These are phyloP conservation scores for Achroia grisella DNA, from an alignment of 1,140 invertebrate genomes.

Conservation along the genomic window DNA sequence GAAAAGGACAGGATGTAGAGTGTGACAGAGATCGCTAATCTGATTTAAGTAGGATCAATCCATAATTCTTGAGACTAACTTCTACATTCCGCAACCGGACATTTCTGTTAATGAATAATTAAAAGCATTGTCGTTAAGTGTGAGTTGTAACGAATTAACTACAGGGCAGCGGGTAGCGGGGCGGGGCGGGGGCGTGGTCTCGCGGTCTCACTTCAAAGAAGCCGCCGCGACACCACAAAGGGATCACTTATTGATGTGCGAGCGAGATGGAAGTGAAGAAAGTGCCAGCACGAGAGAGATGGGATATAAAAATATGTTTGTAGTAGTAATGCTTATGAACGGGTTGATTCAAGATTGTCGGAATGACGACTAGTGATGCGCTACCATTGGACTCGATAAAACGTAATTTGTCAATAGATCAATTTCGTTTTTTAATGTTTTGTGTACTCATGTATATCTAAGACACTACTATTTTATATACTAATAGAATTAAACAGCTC, in stretches of 20 bases:
- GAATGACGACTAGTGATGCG: slow-evolving; percentile 47
- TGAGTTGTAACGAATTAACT: slow-evolving; percentile 69
- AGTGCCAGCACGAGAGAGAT: slow-evolving; percentile 22
- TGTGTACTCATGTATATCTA: too few relatives aligned
- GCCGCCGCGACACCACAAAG: slow-evolving; percentile 46
- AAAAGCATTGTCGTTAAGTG: slow-evolving; percentile 66
- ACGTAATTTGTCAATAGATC: neutral
- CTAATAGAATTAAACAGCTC: too few relatives aligned
- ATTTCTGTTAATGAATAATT: slow-evolving; percentile 51
- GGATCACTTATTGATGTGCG: slow-evolving; percentile 36
- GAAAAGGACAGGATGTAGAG: too few relatives aligned
- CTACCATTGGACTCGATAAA: neutral
- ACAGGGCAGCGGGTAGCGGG: slow-evolving; percentile 24
- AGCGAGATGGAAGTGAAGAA: slow-evolving; percentile 16
- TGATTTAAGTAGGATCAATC: neutral
- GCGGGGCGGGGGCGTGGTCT: slow-evolving; percentile 34
- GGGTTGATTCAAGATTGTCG: slow-evolving; percentile 61
- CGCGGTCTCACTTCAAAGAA: slow-evolving; percentile 49
- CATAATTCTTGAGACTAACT: neutral
- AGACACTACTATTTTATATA: too few relatives aligned
- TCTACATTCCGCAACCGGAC: slow-evolving; percentile 14
- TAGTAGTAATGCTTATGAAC: slow-evolving; percentile 52
- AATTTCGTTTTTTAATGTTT: neutral
- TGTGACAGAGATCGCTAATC: neutral
- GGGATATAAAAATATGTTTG: slow-evolving; percentile 26